Conservation (phyloP, 2,113 vertebrate species). For the Cichladusa arquata region DNA sequence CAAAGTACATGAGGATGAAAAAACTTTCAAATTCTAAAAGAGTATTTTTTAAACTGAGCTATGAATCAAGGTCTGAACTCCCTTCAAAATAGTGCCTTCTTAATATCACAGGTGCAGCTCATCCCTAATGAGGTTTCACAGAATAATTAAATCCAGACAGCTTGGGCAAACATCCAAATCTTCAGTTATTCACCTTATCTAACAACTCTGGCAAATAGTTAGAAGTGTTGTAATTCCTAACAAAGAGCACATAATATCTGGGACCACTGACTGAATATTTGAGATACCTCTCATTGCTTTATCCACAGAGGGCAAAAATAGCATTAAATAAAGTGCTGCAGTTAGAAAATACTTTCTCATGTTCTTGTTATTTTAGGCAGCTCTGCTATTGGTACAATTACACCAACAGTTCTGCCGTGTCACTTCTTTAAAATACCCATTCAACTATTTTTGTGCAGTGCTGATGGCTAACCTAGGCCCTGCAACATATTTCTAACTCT, state of each 20-base stretch:
- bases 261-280: not conserved
- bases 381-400: not conserved
- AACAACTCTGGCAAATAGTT: slow-evolving; percentile 15
- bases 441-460: not conserved
- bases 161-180: slow-evolving; percentile 32
- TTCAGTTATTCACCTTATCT: slow-evolving; percentile 18
- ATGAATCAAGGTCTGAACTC: not conserved
- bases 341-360: not conserved
- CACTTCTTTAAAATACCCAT: slow-evolving; percentile 21
- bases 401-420: not conserved
- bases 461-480: not conserved
- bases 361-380: slow-evolving; percentile 19
- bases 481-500: not conserved
- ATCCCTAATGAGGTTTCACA: slow-evolving; percentile 31
- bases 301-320: not conserved
- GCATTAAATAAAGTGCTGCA: not conserved
- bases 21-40: not conserved
- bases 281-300: not conserved
- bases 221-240: slow-evolving; percentile 22
- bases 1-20: not conserved
- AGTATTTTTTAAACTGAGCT: not conserved
- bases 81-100: not conserved
- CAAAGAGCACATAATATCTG: not conserved
- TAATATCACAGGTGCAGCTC: slow-evolving; percentile 7
- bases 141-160: slow-evolving; percentile 17